Percentiles rank a stretch among this genome's conserved stretches.
phyloP scores from a whole-genome alignment of 2,113 vertebrate species.

The Ellobius talpinus region DNA sequence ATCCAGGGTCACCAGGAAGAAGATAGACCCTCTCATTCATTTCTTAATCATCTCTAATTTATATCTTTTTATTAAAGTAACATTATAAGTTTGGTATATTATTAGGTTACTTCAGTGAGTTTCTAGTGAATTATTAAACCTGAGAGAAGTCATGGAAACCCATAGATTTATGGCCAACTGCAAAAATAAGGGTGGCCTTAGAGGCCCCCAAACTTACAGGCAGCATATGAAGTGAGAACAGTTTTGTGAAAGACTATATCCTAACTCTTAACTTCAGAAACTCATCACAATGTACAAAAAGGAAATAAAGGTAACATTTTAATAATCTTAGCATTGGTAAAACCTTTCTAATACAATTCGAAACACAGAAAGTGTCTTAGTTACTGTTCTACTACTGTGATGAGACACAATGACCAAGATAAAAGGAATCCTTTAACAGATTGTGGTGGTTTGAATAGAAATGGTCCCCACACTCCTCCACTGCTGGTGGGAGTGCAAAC shows the following conservation, averaged over 20 bases:
- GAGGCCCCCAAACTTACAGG: background rate
- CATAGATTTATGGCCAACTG: background rate
- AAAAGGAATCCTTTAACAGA: background rate
- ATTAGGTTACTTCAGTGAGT: background rate
- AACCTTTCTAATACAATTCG: background rate
- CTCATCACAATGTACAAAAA: background rate
- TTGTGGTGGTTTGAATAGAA: background rate
- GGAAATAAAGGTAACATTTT: background rate
- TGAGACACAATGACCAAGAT: background rate
- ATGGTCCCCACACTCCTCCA: background rate
- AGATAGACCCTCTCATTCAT: background rate
- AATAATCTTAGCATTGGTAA: background rate
- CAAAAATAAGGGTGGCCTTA: background rate
- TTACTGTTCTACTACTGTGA: background rate
- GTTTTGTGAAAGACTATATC: background rate
- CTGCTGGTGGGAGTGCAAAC: no score
- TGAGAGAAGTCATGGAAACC: background rate
- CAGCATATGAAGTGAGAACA: background rate
- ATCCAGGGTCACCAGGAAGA: background rate
- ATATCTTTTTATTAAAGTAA: background rate
- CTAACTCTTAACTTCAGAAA: background rate
- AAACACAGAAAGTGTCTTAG: background rate
- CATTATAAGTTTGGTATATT: background rate
- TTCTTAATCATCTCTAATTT: background rate
- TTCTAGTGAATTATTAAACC: background rate